Conservation (phyloP, 1,140 invertebrate species). For the Nymphalis io region DNA sequence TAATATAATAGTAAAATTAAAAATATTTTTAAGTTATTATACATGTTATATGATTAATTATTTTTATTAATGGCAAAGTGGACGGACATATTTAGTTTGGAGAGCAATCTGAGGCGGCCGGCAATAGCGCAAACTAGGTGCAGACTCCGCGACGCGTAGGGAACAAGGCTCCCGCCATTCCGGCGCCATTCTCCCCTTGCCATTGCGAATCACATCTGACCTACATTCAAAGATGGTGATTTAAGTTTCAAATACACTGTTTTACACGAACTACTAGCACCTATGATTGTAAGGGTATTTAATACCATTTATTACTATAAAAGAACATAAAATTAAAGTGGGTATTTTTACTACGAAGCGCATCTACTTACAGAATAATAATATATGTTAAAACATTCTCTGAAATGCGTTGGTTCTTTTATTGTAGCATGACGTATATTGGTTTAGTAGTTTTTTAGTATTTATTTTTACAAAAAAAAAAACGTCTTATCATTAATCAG, state of each 20-base stretch:
- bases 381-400: no score
- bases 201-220: constrained; percentile 31
- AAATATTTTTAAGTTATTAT: background rate
- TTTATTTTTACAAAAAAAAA: no score
- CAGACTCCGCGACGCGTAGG: constrained; percentile 30
- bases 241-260: background rate
- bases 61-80: background rate
- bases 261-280: no score
- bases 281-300: no score
- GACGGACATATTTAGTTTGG: constrained; percentile 10
- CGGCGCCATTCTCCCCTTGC: constrained; percentile 41
- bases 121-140: constrained; percentile 25
- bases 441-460: no score
- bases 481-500: no score
- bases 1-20: constrained; percentile 1
- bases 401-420: no score
- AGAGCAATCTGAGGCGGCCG: constrained; percentile 20
- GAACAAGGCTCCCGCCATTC: constrained; percentile 37
- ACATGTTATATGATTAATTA: background rate
- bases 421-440: no score
- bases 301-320: no score
- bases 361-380: no score
- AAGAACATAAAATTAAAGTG: no score
- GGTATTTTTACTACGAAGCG: no score
- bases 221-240: constrained; percentile 16